Conservation (phyloP, 2,113 vertebrate species). For the Acanthochromis polyacanthus region DNA sequence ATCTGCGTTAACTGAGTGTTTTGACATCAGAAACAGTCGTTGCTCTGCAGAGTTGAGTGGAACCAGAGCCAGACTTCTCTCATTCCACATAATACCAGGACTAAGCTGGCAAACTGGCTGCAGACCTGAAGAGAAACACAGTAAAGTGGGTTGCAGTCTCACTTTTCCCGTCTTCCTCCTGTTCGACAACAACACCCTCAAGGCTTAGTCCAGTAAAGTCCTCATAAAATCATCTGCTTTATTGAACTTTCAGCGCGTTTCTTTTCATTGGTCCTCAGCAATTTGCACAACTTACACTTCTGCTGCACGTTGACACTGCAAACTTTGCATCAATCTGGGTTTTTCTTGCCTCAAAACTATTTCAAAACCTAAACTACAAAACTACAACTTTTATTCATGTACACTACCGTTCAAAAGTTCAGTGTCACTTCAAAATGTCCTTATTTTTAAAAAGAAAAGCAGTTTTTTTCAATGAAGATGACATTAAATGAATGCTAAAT, state of each 20-base stretch:
- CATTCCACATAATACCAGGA: conserved; percentile 65
- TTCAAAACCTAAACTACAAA: too few species aligned
- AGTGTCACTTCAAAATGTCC: too few species aligned
- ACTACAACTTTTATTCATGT: too few species aligned
- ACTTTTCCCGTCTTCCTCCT: not conserved
- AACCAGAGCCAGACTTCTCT: conserved; percentile 69
- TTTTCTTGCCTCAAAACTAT: too few species aligned
- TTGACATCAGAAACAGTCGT: conserved; percentile 42
- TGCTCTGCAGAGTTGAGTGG: conserved; percentile 48
- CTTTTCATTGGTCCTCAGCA: not conserved
- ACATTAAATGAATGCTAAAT: too few species aligned
- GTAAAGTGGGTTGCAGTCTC: conserved; percentile 13
- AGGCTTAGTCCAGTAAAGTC: conserved; percentile 10
- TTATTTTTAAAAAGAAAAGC: too few species aligned
- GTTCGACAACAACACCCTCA: conserved; percentile 32
- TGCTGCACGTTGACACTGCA: too few species aligned
- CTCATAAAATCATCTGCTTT: conserved; percentile 13
- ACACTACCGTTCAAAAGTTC: too few species aligned
- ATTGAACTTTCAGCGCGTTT: not conserved
- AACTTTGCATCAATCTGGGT: too few species aligned
- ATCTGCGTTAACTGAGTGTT: conserved; percentile 21
- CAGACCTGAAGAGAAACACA: conserved; percentile 42
- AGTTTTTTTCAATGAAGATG: too few species aligned
- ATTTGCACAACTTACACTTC: not conserved
- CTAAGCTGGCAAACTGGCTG: conserved; percentile 53